Evolutionary conservation across 2,113 vertebrate genomes (phyloP).

Genomic region (Apeltes quadracus): DNA sequence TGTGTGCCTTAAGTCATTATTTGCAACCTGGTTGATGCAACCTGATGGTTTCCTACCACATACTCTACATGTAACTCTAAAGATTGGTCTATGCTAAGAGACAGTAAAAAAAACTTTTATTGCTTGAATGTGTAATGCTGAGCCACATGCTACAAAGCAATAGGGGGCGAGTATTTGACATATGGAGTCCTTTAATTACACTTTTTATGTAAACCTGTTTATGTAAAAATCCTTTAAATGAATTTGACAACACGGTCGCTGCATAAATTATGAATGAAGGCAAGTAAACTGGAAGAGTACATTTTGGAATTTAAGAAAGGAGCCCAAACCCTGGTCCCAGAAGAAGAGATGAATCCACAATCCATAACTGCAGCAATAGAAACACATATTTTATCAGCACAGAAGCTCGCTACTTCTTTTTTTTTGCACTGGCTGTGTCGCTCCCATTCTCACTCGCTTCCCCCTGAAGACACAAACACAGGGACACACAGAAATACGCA

Average conservation of each 20-base stretch:
- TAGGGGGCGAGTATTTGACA: neutral
- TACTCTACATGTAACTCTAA: neutral
- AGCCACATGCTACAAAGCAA: neutral
- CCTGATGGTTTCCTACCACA: too few species aligned
- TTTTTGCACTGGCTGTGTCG: neutral
- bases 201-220: neutral
- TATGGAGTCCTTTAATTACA: neutral
- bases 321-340: neutral
- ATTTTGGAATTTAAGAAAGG: neutral
- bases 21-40: neutral
- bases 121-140: neutral
- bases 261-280: constrained; percentile 10
- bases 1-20: neutral
- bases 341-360: constrained; percentile 2
- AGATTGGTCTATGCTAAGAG: neutral
- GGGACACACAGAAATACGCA: constrained; percentile 1
- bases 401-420: neutral
- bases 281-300: neutral
- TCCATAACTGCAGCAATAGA: constrained; percentile 14
- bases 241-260: neutral
- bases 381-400: constrained; percentile 4
- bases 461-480: constrained; percentile 6
- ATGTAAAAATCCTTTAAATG: constrained; percentile 14
- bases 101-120: neutral
- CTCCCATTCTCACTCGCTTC: neutral